phyloP scores from a whole-genome alignment of 2,113 vertebrate species.

The Galeopterus variegatus region DNA sequence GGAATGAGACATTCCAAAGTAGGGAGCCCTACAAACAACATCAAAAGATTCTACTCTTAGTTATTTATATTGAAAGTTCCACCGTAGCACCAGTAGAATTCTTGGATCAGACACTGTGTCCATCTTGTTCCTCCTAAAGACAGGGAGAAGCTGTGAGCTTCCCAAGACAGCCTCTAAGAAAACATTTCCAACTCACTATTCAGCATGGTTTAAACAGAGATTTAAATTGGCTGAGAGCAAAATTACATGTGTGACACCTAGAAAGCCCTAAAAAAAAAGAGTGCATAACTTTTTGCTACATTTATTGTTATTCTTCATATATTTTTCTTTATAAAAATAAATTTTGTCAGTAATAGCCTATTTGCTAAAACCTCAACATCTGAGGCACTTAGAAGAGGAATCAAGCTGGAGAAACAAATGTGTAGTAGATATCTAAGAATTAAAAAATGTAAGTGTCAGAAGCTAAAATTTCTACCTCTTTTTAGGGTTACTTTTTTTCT shows the following conservation, averaged over 20 bases:
- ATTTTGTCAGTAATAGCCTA: background rate
- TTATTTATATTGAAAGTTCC: background rate
- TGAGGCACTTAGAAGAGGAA: background rate
- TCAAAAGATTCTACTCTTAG: background rate
- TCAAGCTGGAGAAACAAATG: background rate
- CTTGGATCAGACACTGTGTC: background rate
- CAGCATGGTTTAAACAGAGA: background rate
- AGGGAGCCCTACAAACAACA: background rate
- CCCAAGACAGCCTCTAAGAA: background rate
- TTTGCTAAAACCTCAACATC: background rate
- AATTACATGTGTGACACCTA: background rate
- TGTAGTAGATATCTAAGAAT: background rate
- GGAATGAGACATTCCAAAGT: background rate
- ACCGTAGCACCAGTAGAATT: background rate
- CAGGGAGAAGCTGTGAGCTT: background rate
- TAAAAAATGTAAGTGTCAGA: background rate
- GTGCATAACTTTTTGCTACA: background rate
- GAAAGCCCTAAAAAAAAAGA: background rate
- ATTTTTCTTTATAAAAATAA: background rate
- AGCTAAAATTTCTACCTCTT: background rate
- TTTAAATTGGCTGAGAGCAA: background rate
- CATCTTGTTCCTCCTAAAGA: background rate
- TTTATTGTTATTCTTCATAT: background rate
- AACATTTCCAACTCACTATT: too few species aligned
- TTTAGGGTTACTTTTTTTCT: background rate